Base-by-base conservation (phyloP, 1,140 invertebrate genomes). In the Battus philenor region DNA sequence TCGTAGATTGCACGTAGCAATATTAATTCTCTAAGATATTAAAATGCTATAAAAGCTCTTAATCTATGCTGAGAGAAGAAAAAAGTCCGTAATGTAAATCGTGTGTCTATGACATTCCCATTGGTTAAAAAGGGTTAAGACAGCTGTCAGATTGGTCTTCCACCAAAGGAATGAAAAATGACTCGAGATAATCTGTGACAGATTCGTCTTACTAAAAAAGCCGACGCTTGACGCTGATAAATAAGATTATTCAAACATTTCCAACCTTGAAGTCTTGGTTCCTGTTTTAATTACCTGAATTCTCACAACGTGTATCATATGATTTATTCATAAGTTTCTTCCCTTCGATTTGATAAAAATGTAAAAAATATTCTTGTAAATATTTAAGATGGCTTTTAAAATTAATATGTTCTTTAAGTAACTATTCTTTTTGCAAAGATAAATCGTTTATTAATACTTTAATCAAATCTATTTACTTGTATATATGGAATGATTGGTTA, bases 91-190 rank as follows among this genome's bases (percentile, higher is more conserved):
- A 63, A 74, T 75, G 71, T 76, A 69, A 74, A 72, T 75, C 67
- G 64, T 69, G 68, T 54, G 67, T 59, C 66, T 76, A 73, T 71
- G 65, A 70, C 70, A 68, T 68, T 69, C 68, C 69, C 75, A 82
- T 82, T 82, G 80, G 80, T 72, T 82, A 75, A 82, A 80, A 84
- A 84, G 80, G 80, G 78, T 84, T 84, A 68, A 74, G 67, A 65
- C 72, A 70, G 66, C 78, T 84, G 78, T 79, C 76, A 84, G 66
- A 76, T 68, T 72, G 65, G 70, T 62, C 75, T 55, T 59, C 55
- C 62, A 64, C 58, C 68, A 84, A 80, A 80, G 69, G 68, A 81
- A 77, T 84, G 76, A 84, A 36, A 68, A 84, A 84, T 82, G 51
- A 41, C 41, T 39, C 20, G 36, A 80, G 78, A 84, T 81, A 82